Percentiles rank a stretch among this genome's conserved stretches.
phyloP scores from a whole-genome alignment of 2,888 invertebrate genomes.

The Meta bourneti region DNA sequence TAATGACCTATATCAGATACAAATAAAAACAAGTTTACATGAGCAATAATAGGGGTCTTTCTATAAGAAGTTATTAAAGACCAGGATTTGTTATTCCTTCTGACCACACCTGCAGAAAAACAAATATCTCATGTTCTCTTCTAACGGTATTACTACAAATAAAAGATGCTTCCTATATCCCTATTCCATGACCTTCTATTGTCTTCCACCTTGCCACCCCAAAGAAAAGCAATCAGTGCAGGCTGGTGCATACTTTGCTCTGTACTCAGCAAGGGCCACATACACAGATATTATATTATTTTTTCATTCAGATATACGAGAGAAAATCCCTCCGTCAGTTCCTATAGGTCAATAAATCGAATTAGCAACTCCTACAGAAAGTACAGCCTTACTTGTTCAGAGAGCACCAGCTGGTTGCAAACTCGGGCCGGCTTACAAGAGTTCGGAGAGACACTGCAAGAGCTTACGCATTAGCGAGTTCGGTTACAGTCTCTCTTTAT shows the following conservation, averaged over 20 bases:
- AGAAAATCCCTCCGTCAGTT: neutral
- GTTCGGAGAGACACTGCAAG: neutral
- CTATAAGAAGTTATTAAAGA: too few relatives aligned
- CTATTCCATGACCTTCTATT: slow-evolving; percentile 10
- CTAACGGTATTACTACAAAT: neutral
- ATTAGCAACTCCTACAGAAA: slow-evolving; percentile 46
- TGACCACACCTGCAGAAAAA: neutral
- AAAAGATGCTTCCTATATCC: neutral
- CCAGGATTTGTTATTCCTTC: neutral
- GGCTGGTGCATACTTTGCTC: slow-evolving; percentile 28
- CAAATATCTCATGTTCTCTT: neutral
- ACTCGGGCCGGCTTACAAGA: slow-evolving; percentile 40
- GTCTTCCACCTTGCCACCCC: neutral
- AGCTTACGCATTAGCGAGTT: slow-evolving; percentile 53
- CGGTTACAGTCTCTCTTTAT: slow-evolving; percentile 22
- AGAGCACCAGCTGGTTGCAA: slow-evolving; percentile 60
- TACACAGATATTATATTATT: slow-evolving; percentile 36
- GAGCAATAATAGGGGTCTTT: too few relatives aligned
- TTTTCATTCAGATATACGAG: slow-evolving; percentile 46
- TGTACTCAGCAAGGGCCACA: slow-evolving; percentile 5
- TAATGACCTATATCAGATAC: too few relatives aligned
- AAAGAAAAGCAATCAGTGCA: slow-evolving; percentile 21
- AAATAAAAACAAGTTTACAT: too few relatives aligned
- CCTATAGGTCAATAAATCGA: slow-evolving; percentile 58
- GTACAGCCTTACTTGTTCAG: slow-evolving; percentile 30